These are phyloP conservation scores for Hemiprocne comata DNA, from an alignment of 2,113 vertebrate species.

Conservation along the genomic window DNA sequence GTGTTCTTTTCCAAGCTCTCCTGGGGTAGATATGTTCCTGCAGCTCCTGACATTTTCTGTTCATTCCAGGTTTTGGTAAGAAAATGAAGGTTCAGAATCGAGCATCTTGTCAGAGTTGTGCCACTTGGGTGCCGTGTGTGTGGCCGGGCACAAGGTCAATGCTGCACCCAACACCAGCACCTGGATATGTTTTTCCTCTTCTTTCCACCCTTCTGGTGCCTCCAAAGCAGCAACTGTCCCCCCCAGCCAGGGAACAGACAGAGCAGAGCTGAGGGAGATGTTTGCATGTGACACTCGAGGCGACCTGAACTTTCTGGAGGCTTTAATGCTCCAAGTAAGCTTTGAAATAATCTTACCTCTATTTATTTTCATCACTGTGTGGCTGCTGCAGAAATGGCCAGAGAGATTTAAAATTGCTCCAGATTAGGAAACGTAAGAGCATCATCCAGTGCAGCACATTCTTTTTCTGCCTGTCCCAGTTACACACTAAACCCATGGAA, in stretches of 20 bases:
- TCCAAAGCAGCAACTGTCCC: background rate
- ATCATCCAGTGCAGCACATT: background rate
- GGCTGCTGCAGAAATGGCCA: background rate
- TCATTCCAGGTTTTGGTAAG: background rate
- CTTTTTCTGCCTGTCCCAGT: background rate
- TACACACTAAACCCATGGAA: background rate
- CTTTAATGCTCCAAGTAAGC: background rate
- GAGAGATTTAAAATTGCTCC: background rate
- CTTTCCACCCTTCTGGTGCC: background rate
- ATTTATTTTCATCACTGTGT: background rate
- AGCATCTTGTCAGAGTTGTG: background rate
- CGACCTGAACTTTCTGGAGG: background rate
- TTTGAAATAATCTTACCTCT: background rate
- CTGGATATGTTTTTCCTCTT: background rate
- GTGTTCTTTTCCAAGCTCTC: background rate
- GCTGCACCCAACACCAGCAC: fast-evolving
- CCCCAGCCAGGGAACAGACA: background rate
- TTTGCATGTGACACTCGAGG: background rate
- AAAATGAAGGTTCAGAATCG: background rate
- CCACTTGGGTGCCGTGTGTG: fast-evolving
- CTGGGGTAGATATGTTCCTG: background rate
- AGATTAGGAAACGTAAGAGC: background rate
- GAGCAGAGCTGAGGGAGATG: background rate
- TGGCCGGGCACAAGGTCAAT: background rate
- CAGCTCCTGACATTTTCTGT: background rate